Evolutionary conservation across 2,797 vertebrate genomes (phyloP).

Genomic region (Rallus crepitans): DNA sequence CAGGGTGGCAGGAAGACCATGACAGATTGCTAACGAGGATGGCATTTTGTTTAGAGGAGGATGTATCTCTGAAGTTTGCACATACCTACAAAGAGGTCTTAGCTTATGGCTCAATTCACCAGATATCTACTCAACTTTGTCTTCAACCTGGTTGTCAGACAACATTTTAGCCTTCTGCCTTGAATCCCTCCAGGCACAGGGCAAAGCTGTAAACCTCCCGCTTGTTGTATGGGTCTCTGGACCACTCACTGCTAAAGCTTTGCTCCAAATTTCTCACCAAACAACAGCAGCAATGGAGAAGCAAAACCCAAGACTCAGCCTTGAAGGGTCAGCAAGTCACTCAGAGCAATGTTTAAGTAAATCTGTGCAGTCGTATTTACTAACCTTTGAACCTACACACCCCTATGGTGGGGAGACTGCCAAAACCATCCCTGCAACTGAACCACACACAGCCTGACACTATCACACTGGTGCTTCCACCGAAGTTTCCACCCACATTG

Average conservation of each 20-base stretch:
- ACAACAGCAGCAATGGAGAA: neutral
- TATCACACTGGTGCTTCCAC: neutral
- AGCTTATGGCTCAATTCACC: neutral
- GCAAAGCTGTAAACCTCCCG: neutral
- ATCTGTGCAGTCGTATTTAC: neutral
- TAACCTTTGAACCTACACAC: constrained; percentile 2
- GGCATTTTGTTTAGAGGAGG: neutral
- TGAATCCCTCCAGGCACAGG: neutral
- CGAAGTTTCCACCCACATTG: accelerated
- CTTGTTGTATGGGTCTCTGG: neutral
- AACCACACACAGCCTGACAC: neutral
- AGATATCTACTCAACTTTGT: neutral
- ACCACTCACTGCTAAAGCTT: neutral
- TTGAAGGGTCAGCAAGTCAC: neutral
- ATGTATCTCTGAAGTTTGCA: neutral
- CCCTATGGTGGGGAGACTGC: accelerated
- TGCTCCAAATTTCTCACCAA: neutral
- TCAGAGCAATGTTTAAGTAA: neutral
- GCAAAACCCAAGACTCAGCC: neutral
- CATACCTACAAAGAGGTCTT: neutral
- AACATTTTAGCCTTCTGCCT: neutral
- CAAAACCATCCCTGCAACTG: neutral
- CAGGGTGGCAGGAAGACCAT: neutral
- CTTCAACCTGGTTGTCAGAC: neutral
- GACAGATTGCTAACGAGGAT: neutral